Conservation (phyloP, 2,888 invertebrate species). For the Ichneumon xanthorius region DNA sequence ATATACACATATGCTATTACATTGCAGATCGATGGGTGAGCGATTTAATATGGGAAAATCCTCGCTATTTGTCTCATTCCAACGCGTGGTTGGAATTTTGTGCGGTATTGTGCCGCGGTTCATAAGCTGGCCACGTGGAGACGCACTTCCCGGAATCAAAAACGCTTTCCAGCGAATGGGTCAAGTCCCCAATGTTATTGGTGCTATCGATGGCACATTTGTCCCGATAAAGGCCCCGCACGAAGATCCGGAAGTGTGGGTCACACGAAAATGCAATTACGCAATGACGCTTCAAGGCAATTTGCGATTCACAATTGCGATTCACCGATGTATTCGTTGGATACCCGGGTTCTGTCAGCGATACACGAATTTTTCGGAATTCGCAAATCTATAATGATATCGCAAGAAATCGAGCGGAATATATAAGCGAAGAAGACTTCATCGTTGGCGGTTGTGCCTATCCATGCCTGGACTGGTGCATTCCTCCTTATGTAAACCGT, state of each 20-base stretch:
- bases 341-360: slow-evolving; percentile 73
- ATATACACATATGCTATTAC: not conserved
- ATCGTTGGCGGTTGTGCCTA: slow-evolving; percentile 74
- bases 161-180: slow-evolving; percentile 55
- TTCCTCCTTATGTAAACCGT: slow-evolving; percentile 70
- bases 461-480: slow-evolving; percentile 69
- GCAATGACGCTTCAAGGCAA: slow-evolving; percentile 72
- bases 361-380: slow-evolving; percentile 68
- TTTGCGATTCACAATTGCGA: slow-evolving; percentile 64
- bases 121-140: slow-evolving; percentile 67
- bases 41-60: slow-evolving; percentile 60
- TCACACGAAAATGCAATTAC: slow-evolving; percentile 71
- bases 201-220: slow-evolving; percentile 73
- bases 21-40: slow-evolving; percentile 30
- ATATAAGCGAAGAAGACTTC: slow-evolving; percentile 60
- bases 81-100: slow-evolving; percentile 10
- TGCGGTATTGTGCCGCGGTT: slow-evolving; percentile 46
- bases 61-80: slow-evolving; percentile 50
- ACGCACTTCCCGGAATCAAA: slow-evolving; percentile 54
- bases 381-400: slow-evolving; percentile 66
- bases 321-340: slow-evolving; percentile 72
- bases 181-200: slow-evolving; percentile 64
- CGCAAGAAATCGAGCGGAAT: slow-evolving; percentile 30
- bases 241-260: slow-evolving; percentile 69
- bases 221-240: slow-evolving; percentile 71